phyloP scores from a whole-genome alignment of 2,797 vertebrate genomes.

The Pangasius krempfi region DNA sequence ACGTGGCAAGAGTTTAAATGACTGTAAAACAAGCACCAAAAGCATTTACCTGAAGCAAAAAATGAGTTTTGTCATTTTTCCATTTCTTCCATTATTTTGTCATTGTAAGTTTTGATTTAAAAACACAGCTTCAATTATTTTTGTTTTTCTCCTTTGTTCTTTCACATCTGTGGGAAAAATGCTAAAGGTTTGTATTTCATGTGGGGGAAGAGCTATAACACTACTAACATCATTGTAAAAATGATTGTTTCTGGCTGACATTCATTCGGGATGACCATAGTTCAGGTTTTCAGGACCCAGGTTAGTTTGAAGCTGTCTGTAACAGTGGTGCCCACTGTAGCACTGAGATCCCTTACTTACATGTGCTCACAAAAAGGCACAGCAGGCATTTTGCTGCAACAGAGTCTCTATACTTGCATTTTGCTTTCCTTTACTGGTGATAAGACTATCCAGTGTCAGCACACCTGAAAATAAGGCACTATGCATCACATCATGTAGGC shows the following conservation, averaged over 20 bases:
- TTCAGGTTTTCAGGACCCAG: neutral
- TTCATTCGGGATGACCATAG: neutral
- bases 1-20: neutral
- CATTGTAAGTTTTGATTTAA: neutral
- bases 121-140: neutral
- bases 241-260: neutral
- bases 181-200: neutral
- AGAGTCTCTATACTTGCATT: neutral
- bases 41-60: neutral
- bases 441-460: constrained; percentile 10
- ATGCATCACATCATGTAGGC: constrained; percentile 2
- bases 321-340: neutral
- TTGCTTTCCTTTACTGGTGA: neutral
- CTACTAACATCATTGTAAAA: neutral
- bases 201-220: neutral
- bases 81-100: neutral
- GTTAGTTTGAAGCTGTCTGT: neutral
- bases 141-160: neutral
- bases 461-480: constrained; percentile 3
- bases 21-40: neutral
- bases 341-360: neutral
- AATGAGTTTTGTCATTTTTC: neutral
- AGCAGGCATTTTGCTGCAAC: neutral
- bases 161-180: neutral
- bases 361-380: neutral